Conservation (phyloP, 2,888 invertebrate genomes). For the Rugalucina vietnamica region DNA sequence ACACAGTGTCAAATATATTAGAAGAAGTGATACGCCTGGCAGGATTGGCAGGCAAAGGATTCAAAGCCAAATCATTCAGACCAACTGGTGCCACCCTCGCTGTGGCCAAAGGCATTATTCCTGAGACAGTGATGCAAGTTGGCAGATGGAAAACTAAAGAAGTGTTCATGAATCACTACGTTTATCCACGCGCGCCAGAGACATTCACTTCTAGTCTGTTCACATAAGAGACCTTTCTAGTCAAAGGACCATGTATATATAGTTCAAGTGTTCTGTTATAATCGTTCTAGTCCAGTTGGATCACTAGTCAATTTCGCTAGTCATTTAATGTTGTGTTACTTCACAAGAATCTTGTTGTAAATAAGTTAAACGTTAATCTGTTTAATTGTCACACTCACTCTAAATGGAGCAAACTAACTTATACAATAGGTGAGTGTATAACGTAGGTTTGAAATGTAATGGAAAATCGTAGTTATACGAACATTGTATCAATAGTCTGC, state of each 20-base stretch:
- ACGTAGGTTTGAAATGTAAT: background rate
- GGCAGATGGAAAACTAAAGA: conserved; percentile 15
- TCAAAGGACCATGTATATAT: background rate
- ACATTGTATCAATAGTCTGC: background rate
- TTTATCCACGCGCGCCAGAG: background rate
- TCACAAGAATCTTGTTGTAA: background rate
- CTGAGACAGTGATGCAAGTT: background rate
- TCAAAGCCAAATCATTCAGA: conserved; percentile 12
- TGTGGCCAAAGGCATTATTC: background rate
- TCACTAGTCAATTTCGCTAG: background rate
- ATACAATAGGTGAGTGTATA: background rate
- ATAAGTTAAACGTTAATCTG: background rate
- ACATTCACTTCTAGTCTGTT: conserved; percentile 1
- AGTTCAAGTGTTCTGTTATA: background rate
- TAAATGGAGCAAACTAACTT: background rate
- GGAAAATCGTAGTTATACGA: background rate
- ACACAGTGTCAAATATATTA: conserved; percentile 6
- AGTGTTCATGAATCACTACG: conserved; percentile 21
- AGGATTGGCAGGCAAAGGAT: background rate
- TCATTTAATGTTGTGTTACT: background rate
- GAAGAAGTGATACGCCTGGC: conserved; percentile 11
- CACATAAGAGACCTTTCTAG: conserved; percentile 8
- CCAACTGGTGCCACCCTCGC: conserved; percentile 12
- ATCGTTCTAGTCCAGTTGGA: background rate
- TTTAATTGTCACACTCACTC: background rate